Evolutionary conservation across 2,797 vertebrate species (phyloP).

Genomic region (Intellagama lesueurii): DNA sequence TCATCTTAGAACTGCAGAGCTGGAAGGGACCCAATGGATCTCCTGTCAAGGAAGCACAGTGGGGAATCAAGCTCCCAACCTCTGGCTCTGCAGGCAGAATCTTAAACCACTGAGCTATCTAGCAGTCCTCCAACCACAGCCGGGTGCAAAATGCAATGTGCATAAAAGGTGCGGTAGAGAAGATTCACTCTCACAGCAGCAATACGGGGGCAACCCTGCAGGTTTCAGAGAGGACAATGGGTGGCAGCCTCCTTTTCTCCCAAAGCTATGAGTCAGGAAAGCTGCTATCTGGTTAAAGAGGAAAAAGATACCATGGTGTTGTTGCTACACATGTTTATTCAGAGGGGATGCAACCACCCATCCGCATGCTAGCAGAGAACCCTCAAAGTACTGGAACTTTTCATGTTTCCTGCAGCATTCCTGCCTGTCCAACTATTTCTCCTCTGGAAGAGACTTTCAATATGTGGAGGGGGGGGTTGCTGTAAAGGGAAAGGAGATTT

Average conservation of each 20-base stretch:
- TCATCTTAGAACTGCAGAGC: too few species aligned
- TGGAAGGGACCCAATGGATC: too few species aligned
- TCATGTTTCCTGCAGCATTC: not conserved
- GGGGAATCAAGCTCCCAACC: too few species aligned
- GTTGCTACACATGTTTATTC: not conserved
- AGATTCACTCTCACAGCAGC: not conserved
- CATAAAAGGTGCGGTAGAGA: not conserved
- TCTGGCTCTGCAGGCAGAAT: too few species aligned
- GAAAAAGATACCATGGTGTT: not conserved
- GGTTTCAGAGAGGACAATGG: conserved; percentile 14
- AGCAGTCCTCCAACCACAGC: too few species aligned
- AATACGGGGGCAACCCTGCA: not conserved
- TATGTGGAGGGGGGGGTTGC: too few species aligned
- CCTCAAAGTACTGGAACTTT: not conserved
- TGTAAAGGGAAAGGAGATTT: not conserved
- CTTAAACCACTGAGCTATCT: too few species aligned
- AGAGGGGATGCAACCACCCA: not conserved
- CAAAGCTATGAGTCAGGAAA: conserved; percentile 35
- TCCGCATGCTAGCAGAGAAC: not conserved
- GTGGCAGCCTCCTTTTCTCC: not conserved
- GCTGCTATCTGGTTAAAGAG: conserved; percentile 11
- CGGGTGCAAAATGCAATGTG: not conserved
- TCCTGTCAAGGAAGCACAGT: too few species aligned
- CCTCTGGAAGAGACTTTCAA: not conserved
- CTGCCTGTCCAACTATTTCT: not conserved